Evolutionary conservation across 2,113 vertebrate genomes (phyloP).

Genomic region (Pterocles gutturalis): DNA sequence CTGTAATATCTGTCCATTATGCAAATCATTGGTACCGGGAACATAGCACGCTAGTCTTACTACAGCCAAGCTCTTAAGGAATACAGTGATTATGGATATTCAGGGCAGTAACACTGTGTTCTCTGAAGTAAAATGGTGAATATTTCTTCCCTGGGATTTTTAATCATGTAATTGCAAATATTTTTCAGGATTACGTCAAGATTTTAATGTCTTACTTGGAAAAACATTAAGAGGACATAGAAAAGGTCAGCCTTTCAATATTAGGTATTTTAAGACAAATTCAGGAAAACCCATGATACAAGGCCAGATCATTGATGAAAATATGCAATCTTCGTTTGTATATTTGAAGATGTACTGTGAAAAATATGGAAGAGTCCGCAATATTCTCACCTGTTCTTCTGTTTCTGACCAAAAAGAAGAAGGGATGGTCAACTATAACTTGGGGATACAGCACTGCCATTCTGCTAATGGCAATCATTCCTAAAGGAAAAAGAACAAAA

Average conservation of each 20-base stretch:
- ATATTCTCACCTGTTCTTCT: constrained; percentile 87
- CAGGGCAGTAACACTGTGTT: neutral
- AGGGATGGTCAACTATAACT: constrained; percentile 96
- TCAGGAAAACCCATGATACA: neutral
- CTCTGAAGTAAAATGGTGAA: neutral
- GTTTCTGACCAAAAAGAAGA: constrained; percentile 94
- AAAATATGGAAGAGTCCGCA: neutral
- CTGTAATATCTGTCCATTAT: constrained; percentile 10
- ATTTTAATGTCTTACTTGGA: neutral
- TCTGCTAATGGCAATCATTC: constrained; percentile 94
- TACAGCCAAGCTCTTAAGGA: neutral
- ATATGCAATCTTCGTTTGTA: neutral
- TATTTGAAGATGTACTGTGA: neutral
- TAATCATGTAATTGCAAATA: neutral
- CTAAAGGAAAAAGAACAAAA: constrained; percentile 66
- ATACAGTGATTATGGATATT: neutral
- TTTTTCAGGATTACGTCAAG: neutral
- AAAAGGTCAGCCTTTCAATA: neutral
- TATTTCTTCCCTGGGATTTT: neutral
- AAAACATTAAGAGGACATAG: neutral
- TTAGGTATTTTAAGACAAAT: neutral
- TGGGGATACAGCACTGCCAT: constrained; percentile 96
- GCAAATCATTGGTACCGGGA: neutral
- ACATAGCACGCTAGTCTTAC: neutral
- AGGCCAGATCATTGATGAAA: neutral